These are phyloP conservation scores for Gila robusta DNA, from an alignment of 2,797 vertebrate genomes.

Conservation along the genomic window DNA sequence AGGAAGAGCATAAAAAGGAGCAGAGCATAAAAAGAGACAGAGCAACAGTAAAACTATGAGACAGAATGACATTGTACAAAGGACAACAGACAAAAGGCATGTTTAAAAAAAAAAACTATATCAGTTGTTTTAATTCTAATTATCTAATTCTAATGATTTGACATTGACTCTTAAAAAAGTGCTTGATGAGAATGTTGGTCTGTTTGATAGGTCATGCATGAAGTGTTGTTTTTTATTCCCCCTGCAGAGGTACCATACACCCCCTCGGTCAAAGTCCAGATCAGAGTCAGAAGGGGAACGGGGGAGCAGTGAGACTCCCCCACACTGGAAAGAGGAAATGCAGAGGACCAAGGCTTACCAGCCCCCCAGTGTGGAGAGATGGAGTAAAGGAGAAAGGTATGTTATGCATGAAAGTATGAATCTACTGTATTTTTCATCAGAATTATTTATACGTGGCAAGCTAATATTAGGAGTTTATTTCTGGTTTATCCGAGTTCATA, in stretches of 20 bases:
- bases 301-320: conserved; percentile 94
- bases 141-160: neutral
- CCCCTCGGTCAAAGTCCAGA: conserved; percentile 89
- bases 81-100: neutral
- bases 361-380: conserved; percentile 87
- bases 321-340: conserved; percentile 99
- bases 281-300: conserved; percentile 89
- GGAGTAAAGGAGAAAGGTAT: conserved; percentile 98
- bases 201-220: conserved; percentile 5
- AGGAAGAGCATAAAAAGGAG: too few relatives aligned
- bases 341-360: conserved; percentile 88
- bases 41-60: too few relatives aligned
- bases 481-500: neutral
- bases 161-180: neutral
- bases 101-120: neutral
- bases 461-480: neutral
- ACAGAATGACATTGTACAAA: neutral
- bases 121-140: conserved; percentile 4
- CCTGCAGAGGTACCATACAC: conserved; percentile 93
- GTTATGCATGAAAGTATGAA: conserved; percentile 40
- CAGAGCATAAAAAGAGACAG: too few relatives aligned
- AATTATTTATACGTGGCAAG: neutral
- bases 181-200: conserved; percentile 26
- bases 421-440: neutral
- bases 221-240: neutral